These are phyloP conservation scores for Holothuria glaberrima DNA, from an alignment of 35 echinoderm and acorn worm genomes.

Conservation along the genomic window DNA sequence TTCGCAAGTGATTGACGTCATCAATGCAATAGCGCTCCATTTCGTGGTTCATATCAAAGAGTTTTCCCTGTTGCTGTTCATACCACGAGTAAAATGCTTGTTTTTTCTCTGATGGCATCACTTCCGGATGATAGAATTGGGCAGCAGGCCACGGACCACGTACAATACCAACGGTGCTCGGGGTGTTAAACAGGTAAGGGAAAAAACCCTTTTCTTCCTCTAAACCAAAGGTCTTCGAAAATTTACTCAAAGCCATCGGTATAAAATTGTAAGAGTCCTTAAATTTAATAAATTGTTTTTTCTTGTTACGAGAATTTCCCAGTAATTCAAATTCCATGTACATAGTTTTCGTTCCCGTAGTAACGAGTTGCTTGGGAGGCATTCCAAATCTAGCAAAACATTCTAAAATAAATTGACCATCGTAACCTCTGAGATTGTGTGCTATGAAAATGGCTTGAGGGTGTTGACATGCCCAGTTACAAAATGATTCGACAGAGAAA, in stretches of 20 bases:
- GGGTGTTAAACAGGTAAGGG: slow-evolving; percentile 18
- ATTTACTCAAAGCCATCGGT: no score
- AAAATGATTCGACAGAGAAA: neutral
- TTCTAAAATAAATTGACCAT: no score
- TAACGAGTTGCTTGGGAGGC: neutral
- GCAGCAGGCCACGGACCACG: neutral
- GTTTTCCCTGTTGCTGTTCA: neutral
- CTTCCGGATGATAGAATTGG: neutral
- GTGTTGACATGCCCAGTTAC: neutral
- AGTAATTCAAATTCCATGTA: slow-evolving; percentile 10
- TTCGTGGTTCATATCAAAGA: slow-evolving; percentile 1
- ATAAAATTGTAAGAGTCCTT: slow-evolving; percentile 11
- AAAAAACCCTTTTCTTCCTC: slow-evolving; percentile 9
- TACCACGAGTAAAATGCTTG: slow-evolving; percentile 3
- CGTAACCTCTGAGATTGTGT: neutral
- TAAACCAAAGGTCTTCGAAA: no score
- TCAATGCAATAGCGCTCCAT: slow-evolving; percentile 25
- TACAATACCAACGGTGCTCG: neutral
- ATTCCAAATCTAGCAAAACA: neutral
- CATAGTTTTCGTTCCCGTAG: neutral
- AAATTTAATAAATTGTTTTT: neutral
- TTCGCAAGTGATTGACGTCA: no score
- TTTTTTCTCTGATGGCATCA: neutral
- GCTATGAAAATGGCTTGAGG: neutral
- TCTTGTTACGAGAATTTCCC: neutral